Evolutionary conservation across 30 jellyfish, hydroid and myxozoan genomes (phyloP).

Genomic region (Hydra vulgaris): DNA sequence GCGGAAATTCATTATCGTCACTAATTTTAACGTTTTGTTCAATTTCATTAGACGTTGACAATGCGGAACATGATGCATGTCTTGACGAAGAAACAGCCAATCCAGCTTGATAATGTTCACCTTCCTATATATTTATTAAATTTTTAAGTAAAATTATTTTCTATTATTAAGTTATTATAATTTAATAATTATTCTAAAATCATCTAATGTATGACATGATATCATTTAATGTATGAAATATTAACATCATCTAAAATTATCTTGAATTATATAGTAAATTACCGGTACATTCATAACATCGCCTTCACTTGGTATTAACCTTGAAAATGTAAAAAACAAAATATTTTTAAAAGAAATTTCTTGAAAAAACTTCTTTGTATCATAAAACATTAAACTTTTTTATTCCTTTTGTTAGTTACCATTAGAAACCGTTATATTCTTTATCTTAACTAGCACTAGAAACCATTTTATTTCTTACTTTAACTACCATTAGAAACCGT

Average conservation of each 20-base stretch:
- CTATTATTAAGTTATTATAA: background rate
- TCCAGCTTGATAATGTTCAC: constrained; percentile 61
- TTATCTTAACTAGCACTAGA: too few species aligned
- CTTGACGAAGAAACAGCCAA: constrained; percentile 65
- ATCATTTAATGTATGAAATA: too few species aligned
- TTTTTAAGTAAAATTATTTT: too few species aligned
- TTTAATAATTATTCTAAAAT: too few species aligned
- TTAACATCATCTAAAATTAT: background rate
- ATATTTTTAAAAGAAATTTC: background rate
- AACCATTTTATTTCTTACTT: too few species aligned
- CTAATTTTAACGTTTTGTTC: constrained; percentile 38
- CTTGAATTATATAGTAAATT: background rate
- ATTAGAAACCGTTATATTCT: too few species aligned
- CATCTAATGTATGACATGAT: too few species aligned
- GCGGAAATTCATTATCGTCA: constrained; percentile 88
- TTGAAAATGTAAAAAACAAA: background rate
- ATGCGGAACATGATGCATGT: constrained; percentile 35
- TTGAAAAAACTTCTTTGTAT: background rate
- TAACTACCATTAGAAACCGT: too few species aligned
- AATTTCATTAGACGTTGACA: constrained; percentile 29
- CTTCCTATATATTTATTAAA: constrained; percentile 45
- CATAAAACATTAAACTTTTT: background rate
- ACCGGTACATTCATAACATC: constrained; percentile 13
- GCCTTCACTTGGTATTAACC: constrained; percentile 29
- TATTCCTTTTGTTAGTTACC: too few species aligned